These are phyloP conservation scores for Chrysolina haemoptera DNA, from an alignment of 2,888 invertebrate species.

Conservation along the genomic window DNA sequence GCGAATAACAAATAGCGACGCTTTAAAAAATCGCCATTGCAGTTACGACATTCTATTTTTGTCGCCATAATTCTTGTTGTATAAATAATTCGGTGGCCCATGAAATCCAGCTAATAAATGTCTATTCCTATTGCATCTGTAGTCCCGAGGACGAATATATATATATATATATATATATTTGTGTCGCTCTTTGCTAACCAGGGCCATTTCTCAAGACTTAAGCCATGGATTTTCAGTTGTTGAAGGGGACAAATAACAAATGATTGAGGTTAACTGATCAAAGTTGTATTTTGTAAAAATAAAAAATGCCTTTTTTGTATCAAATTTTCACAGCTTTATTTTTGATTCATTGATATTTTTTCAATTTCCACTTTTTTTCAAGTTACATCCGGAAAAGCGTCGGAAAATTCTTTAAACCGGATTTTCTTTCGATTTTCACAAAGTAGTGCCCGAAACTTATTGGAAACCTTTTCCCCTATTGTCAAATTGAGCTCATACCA, in stretches of 20 bases:
- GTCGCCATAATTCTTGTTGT: constrained; percentile 49
- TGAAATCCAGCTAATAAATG: constrained; percentile 38
- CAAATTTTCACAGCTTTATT: too few species aligned
- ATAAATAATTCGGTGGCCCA: constrained; percentile 48
- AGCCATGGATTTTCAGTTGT: not conserved
- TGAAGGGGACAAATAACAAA: not conserved
- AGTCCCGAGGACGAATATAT: constrained; percentile 19
- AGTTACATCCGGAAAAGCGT: too few species aligned
- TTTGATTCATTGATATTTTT: too few species aligned
- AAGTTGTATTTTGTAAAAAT: too few species aligned
- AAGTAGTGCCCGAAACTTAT: too few species aligned
- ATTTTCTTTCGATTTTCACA: too few species aligned
- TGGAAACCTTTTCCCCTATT: too few species aligned
- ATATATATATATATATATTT: constrained; percentile 32
- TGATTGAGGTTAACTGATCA: not conserved
- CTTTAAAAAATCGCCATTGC: constrained; percentile 56
- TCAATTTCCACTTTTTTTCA: too few species aligned
- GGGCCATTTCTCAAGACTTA: not conserved
- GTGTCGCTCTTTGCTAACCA: not conserved
- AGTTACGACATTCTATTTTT: constrained; percentile 58
- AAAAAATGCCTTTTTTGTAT: too few species aligned
- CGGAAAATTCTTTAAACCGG: too few species aligned
- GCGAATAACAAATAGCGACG: constrained; percentile 56
- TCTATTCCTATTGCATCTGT: constrained; percentile 32
- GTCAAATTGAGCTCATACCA: too few species aligned